phyloP scores from a whole-genome alignment of 2,888 invertebrate genomes.

The Chironomus tentans region DNA sequence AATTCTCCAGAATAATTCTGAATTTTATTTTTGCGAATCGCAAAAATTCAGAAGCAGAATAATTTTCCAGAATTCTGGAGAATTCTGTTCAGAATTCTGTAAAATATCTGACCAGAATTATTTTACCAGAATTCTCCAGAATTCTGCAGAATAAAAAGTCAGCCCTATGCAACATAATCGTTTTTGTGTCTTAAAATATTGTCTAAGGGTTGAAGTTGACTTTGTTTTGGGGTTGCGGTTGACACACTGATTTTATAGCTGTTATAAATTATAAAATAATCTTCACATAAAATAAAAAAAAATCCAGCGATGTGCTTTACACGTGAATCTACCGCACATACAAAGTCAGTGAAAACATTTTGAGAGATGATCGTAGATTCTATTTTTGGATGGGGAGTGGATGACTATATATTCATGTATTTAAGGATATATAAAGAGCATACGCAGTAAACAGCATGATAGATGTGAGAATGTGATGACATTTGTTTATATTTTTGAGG shows the following conservation, averaged over 20 bases:
- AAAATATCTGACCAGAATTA: too few species aligned
- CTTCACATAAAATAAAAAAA: background rate
- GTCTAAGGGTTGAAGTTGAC: slow-evolving; percentile 12
- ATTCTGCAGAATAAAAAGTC: too few species aligned
- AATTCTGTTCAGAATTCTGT: too few species aligned
- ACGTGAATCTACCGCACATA: background rate
- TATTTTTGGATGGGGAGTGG: background rate
- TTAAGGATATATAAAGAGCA: background rate
- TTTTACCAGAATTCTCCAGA: too few species aligned
- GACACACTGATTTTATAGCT: slow-evolving; percentile 27
- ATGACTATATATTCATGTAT: background rate
- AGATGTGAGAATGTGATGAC: background rate
- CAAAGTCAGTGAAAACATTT: background rate
- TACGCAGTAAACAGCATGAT: background rate
- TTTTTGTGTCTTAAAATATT: too few species aligned
- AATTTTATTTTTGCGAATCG: too few species aligned
- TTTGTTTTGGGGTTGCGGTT: slow-evolving; percentile 13
- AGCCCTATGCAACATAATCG: too few species aligned
- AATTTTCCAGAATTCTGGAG: too few species aligned
- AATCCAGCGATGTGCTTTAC: background rate
- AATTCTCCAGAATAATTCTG: too few species aligned
- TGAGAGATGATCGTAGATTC: background rate
- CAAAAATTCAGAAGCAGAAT: too few species aligned
- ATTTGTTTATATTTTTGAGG: background rate
- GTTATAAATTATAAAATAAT: slow-evolving; percentile 25